Percentiles rank a stretch among this genome's conserved stretches.
phyloP scores from a whole-genome alignment of 2,797 vertebrate species.

The Xiphorhynchus erythropygius region DNA sequence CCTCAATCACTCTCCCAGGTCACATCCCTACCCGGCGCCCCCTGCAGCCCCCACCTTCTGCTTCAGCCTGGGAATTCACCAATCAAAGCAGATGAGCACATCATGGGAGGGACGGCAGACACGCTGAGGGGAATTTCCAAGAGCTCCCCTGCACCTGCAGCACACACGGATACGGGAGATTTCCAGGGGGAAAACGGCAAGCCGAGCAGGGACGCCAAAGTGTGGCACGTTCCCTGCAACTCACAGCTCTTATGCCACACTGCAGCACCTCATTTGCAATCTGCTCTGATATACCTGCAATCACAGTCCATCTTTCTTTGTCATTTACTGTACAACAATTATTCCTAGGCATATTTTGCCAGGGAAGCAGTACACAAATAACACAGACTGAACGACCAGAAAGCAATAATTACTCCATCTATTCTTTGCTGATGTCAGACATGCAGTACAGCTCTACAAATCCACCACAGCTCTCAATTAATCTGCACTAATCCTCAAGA shows the following conservation, averaged over 20 bases:
- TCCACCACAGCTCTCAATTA: slow-evolving; percentile 20
- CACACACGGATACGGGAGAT: background rate
- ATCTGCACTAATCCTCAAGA: slow-evolving; percentile 36
- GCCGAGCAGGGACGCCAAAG: background rate
- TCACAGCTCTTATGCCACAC: slow-evolving; percentile 10
- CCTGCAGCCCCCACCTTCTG: background rate
- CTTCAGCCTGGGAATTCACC: slow-evolving; percentile 1
- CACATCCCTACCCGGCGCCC: background rate
- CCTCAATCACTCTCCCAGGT: background rate
- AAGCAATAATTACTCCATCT: slow-evolving; percentile 42
- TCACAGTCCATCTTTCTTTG: background rate
- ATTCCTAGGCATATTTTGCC: background rate
- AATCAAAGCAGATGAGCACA: background rate
- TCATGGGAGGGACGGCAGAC: background rate
- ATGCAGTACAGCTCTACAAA: background rate
- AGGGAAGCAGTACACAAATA: slow-evolving; percentile 5
- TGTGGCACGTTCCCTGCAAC: background rate
- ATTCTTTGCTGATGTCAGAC: slow-evolving; percentile 28
- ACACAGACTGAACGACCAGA: slow-evolving; percentile 7
- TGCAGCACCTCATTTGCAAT: slow-evolving; percentile 58
- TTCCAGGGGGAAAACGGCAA: background rate
- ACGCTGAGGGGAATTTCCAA: slow-evolving; percentile 18
- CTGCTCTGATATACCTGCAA: slow-evolving; percentile 20
- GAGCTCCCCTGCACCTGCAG: slow-evolving; percentile 26
- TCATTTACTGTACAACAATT: background rate